Percentiles rank a stretch among this genome's conserved stretches.
Conservation (phyloP, 2,888 invertebrate species). For the Miltochrista miniata region DNA sequence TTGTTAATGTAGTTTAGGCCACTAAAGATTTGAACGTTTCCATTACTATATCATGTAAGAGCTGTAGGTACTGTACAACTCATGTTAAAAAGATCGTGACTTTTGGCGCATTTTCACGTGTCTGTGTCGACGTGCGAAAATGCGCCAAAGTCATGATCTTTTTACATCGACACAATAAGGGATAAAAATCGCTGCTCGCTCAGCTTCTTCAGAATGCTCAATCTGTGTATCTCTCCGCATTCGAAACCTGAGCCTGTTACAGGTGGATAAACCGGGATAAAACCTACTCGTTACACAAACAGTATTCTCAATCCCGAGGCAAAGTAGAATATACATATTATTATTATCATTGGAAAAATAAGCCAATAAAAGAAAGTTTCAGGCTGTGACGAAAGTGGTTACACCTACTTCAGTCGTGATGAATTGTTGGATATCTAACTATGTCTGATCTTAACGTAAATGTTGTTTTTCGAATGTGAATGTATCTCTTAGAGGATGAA, state of each 20-base stretch:
- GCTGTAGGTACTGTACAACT: too few relatives aligned
- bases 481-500: neutral
- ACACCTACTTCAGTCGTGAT: slow-evolving; percentile 9
- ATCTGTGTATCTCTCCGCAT: slow-evolving; percentile 1
- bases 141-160: too few relatives aligned
- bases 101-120: too few relatives aligned
- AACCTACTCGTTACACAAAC: slow-evolving; percentile 13
- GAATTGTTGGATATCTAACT: neutral
- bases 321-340: slow-evolving; percentile 12
- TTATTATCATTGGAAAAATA: slow-evolving; percentile 1
- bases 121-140: too few relatives aligned
- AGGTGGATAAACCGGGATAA: slow-evolving; percentile 21
- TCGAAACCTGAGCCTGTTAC: slow-evolving; percentile 14
- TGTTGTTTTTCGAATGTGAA: neutral
- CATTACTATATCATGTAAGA: too few relatives aligned
- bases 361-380: neutral
- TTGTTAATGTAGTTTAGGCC: too few relatives aligned
- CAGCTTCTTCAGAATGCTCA: neutral
- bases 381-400: slow-evolving; percentile 18
- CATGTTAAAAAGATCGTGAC: too few relatives aligned
- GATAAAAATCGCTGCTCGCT: neutral
- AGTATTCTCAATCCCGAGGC: slow-evolving; percentile 1
- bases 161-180: too few relatives aligned
- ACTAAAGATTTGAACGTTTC: too few relatives aligned
- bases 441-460: neutral